These are phyloP conservation scores for Sterrhoptilus dennistouni DNA, from an alignment of 2,113 vertebrate genomes.

Conservation along the genomic window DNA sequence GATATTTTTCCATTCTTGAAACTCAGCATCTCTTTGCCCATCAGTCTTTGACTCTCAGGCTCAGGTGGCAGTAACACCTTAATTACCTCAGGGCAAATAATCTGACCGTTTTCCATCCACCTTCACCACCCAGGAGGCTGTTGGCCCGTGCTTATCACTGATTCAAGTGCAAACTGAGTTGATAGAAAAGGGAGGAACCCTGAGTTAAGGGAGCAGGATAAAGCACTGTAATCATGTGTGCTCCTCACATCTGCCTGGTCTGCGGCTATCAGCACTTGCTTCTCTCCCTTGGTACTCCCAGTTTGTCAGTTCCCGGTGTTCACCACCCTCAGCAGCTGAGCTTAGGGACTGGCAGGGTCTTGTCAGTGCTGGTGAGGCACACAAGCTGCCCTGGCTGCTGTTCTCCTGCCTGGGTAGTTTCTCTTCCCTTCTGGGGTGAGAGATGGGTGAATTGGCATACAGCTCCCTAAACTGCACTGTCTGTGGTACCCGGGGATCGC, in stretches of 20 bases:
- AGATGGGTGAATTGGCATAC: background rate
- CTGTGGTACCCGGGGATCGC: background rate
- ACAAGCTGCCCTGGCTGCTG: background rate
- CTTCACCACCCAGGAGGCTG: background rate
- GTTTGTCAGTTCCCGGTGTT: background rate
- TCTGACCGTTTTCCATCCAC: background rate
- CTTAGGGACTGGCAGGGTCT: background rate
- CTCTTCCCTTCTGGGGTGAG: background rate
- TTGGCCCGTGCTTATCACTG: background rate
- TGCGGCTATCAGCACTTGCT: background rate
- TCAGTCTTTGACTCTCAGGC: background rate
- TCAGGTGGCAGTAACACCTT: background rate
- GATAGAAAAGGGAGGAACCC: background rate
- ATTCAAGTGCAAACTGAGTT: background rate
- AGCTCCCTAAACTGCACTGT: background rate
- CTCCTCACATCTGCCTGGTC: background rate
- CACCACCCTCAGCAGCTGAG: background rate
- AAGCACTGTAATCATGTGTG: background rate
- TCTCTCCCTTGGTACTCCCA: background rate
- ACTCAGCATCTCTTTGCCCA: background rate
- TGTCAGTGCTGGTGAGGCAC: background rate
- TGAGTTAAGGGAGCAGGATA: background rate
- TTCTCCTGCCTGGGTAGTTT: background rate
- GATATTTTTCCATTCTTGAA: background rate
- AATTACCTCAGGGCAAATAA: background rate